Evolutionary conservation across 2,113 vertebrate genomes (phyloP).

Genomic region (Salvator merianae): DNA sequence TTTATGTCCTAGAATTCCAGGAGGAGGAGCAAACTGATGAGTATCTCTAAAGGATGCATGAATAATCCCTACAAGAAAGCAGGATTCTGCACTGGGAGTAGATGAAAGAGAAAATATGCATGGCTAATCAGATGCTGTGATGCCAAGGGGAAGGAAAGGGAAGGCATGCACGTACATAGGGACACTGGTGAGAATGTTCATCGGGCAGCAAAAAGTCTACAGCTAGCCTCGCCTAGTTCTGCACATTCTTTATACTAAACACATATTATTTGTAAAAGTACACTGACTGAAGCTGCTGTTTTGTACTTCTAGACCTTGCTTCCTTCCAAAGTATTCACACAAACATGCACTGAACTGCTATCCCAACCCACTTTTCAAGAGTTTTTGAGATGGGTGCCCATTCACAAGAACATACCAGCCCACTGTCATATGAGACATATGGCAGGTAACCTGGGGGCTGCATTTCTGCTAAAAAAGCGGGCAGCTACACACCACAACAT

Average conservation of each 20-base stretch:
- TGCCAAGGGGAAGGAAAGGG: not conserved
- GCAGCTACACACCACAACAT: no score
- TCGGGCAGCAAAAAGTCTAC: not conserved
- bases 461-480: no score
- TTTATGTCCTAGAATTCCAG: no score
- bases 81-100: not conserved
- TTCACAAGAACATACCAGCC: not conserved
- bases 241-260: no score
- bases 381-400: not conserved
- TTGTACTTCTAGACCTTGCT: not conserved
- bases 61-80: not conserved
- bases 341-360: not conserved
- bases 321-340: not conserved
- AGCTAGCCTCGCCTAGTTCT: not conserved
- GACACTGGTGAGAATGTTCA: not conserved
- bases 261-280: no score
- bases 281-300: no score
- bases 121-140: no score
- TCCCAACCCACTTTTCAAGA: not conserved
- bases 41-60: not conserved
- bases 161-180: not conserved
- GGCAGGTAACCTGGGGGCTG: not conserved
- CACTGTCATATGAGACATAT: not conserved
- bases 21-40: not conserved
- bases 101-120: not conserved